Conservation (phyloP, 2,797 vertebrate species). For the Meriones psammophilus region DNA sequence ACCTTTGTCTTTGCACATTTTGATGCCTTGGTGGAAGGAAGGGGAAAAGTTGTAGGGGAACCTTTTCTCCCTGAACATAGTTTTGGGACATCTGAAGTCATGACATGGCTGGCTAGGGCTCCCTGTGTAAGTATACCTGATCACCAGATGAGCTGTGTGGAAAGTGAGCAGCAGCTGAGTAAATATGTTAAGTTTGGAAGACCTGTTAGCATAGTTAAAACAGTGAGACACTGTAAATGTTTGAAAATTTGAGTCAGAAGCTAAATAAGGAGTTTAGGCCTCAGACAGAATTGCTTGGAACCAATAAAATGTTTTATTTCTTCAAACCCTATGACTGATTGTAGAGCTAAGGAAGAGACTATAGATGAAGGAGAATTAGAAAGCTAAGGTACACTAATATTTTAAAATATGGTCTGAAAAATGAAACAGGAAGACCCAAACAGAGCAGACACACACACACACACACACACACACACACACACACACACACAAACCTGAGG, state of each 20-base stretch:
- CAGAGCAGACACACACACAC: background rate
- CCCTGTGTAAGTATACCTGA: background rate
- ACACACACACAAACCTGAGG: background rate
- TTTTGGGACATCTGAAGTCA: conserved; percentile 1
- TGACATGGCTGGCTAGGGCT: background rate
- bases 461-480: background rate
- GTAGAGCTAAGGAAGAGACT: background rate
- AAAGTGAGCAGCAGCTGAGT: background rate
- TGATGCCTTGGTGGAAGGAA: background rate
- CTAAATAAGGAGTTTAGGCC: background rate
- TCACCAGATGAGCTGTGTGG: background rate
- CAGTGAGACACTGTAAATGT: background rate
- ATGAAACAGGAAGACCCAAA: background rate
- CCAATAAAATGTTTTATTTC: background rate
- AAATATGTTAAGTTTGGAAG: background rate
- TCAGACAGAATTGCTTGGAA: background rate
- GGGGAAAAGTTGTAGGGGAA: background rate
- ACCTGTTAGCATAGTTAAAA: background rate
- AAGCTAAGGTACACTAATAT: background rate
- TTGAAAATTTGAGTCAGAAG: conserved; percentile 25
- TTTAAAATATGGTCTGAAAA: conserved; percentile 7
- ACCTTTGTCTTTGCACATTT: background rate
- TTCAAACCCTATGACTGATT: background rate
- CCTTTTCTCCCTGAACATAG: background rate
- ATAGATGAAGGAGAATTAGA: conserved; percentile 18